Base-by-base conservation (phyloP, 2,113 vertebrate species). In the Heliornis fulica region DNA sequence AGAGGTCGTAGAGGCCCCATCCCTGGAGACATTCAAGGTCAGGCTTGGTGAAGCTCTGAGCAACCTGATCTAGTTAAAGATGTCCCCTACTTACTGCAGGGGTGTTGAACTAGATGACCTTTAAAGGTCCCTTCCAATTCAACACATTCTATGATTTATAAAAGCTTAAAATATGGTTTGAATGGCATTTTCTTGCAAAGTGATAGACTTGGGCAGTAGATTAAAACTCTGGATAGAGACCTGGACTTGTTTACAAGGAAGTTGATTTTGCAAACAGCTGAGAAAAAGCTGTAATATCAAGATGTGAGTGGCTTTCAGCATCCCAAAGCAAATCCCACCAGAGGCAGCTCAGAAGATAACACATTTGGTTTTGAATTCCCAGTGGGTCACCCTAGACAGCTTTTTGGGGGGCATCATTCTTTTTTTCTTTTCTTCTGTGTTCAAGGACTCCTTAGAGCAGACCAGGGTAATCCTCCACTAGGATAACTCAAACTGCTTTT, bases 391-490 rank as follows among this genome's bases (percentile, higher is more conserved):
- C 19, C n/a, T 12, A 10, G 7, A 38, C 13, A 34, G 40, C 4
- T 51, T n/a, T 26, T 11, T 4, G 5, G 11, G 15, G 2, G 19
- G 1, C 12, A 21, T 45, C 48, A 12, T 26, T 41, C 10, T 32
- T 7, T 41, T 71, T 43, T 36, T 5, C 2, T 46, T 7, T 11
- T 43, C 2, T 32, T 74, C 26, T 32, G 29, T 28, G 7, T 69
- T 90, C 69, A 25, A 65, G 14, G 26, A 51, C 5, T 72, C 11
- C 50, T 74, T 34, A 19, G 22, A 72, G 23, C 7, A 25, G 56
- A 34, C 3, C 0, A 2, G 26, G 32, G 3, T 25, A 72, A 15
- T 9, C 3, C 8, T 48, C 14, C n/a, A 17, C 21, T 17, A 18
- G 25, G 28, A 41, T 38, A 36, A n/a, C n/a, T 5, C 9, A 28